phyloP scores from a whole-genome alignment of 2,888 invertebrate species.

The Thyatira batis region DNA sequence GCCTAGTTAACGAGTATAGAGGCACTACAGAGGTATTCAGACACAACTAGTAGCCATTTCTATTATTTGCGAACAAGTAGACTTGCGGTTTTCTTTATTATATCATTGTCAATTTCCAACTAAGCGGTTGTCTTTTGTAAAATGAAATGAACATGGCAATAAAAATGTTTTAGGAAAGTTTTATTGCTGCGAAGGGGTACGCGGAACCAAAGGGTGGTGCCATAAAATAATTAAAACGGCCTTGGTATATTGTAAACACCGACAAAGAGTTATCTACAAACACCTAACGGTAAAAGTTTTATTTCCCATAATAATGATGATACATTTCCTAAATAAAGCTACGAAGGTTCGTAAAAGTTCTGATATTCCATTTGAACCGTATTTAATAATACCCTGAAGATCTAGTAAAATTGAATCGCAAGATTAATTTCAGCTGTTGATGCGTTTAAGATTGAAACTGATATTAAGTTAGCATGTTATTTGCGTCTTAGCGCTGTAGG shows the following conservation, averaged over 20 bases:
- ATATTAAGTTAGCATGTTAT: no score
- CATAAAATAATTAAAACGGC: slow-evolving; percentile 63
- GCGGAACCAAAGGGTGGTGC: slow-evolving; percentile 37
- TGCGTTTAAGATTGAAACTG: no score
- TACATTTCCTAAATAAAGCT: slow-evolving; percentile 3
- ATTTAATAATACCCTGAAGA: no score
- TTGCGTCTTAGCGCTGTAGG: no score
- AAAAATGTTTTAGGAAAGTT: slow-evolving; percentile 73
- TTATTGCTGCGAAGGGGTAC: slow-evolving; percentile 71
- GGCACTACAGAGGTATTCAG: background rate
- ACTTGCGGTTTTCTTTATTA: background rate
- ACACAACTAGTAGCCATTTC: background rate
- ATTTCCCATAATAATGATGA: slow-evolving; percentile 11
- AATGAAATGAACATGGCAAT: slow-evolving; percentile 39
- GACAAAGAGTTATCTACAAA: slow-evolving; percentile 41
- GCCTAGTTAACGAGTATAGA: background rate
- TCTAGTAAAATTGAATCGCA: no score
- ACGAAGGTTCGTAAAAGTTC: slow-evolving; percentile 19
- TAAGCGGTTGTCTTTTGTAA: background rate
- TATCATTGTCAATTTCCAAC: background rate
- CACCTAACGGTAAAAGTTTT: slow-evolving; percentile 51
- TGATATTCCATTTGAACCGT: slow-evolving; percentile 12
- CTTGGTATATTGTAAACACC: slow-evolving; percentile 45
- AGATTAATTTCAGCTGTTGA: no score
- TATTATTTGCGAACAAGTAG: background rate